Conservation (phyloP, 2,797 vertebrate genomes). For the Rhinichthys osculus region DNA sequence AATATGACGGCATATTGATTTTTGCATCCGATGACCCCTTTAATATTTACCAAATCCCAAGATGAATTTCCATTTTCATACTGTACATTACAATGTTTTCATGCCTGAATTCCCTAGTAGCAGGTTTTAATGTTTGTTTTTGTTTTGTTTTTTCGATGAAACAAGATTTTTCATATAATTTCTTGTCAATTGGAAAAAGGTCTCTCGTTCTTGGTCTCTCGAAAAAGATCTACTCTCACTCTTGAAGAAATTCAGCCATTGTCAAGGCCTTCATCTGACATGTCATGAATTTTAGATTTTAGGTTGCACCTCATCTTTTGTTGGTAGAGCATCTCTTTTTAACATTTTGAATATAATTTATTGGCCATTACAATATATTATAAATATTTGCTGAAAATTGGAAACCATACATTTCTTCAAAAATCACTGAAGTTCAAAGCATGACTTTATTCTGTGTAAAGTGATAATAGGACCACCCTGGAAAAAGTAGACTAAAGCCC, state of each 20-base stretch:
- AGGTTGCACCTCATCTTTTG: no score
- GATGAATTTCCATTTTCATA: neutral
- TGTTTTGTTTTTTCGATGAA: neutral
- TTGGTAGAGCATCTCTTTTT: no score
- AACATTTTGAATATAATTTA: neutral
- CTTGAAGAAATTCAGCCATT: no score
- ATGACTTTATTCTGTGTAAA: neutral
- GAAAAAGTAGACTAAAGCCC: no score
- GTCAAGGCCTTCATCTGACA: no score
- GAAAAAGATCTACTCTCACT: no score
- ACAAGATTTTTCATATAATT: neutral
- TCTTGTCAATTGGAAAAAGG: no score
- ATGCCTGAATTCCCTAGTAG: neutral
- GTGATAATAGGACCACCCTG: neutral
- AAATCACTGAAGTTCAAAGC: slow-evolving; percentile 1
- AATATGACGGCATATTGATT: no score
- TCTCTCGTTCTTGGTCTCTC: no score
- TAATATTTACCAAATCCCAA: neutral
- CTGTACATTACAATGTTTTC: neutral
- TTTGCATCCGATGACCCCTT: no score
- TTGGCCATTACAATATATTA: neutral
- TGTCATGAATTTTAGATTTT: no score
- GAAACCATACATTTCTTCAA: neutral
- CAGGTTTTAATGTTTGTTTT: neutral
- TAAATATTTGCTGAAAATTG: neutral